Percentiles rank a stretch among this genome's conserved stretches.
Evolutionary conservation across 2,888 invertebrate genomes (phyloP).

Genomic region (Rhyacophila evoluta): DNA sequence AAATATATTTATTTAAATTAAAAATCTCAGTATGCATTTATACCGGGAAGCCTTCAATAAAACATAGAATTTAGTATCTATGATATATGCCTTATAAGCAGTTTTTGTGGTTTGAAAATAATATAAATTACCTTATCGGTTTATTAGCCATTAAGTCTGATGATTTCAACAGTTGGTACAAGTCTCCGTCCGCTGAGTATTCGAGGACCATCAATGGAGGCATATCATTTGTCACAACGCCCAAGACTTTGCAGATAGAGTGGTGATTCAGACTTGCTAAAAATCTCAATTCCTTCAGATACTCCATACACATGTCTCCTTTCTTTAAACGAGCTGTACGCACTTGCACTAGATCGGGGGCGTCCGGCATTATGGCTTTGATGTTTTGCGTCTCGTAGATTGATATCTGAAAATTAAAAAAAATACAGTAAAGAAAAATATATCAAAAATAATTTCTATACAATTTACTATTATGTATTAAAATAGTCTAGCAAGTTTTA

Average conservation of each 20-base stretch:
- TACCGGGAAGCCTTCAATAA: too few species aligned
- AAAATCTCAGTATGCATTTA: too few species aligned
- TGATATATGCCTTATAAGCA: too few species aligned
- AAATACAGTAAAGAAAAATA: too few species aligned
- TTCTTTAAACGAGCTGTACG: slow-evolving; percentile 66
- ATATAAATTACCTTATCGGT: slow-evolving; percentile 34
- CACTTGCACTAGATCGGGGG: slow-evolving; percentile 69
- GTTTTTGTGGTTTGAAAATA: too few species aligned
- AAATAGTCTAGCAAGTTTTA: too few species aligned
- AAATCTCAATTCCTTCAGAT: slow-evolving; percentile 75
- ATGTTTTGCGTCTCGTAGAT: slow-evolving; percentile 70
- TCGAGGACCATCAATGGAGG: slow-evolving; percentile 79
- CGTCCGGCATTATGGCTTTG: slow-evolving; percentile 65
- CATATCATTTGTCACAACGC: slow-evolving; percentile 70
- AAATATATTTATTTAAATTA: too few species aligned
- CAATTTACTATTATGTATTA: too few species aligned
- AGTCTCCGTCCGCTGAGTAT: slow-evolving; percentile 81
- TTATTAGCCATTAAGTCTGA: slow-evolving; percentile 30
- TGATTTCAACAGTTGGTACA: slow-evolving; percentile 73
- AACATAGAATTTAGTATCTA: too few species aligned
- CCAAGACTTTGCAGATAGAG: slow-evolving; percentile 76
- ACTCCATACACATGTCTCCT: slow-evolving; percentile 62
- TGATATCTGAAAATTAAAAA: slow-evolving; percentile 63
- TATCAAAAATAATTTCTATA: too few species aligned
- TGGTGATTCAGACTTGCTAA: slow-evolving; percentile 76